phyloP scores from a whole-genome alignment of 2,888 invertebrate species.

The Lycophotia porphyrea region DNA sequence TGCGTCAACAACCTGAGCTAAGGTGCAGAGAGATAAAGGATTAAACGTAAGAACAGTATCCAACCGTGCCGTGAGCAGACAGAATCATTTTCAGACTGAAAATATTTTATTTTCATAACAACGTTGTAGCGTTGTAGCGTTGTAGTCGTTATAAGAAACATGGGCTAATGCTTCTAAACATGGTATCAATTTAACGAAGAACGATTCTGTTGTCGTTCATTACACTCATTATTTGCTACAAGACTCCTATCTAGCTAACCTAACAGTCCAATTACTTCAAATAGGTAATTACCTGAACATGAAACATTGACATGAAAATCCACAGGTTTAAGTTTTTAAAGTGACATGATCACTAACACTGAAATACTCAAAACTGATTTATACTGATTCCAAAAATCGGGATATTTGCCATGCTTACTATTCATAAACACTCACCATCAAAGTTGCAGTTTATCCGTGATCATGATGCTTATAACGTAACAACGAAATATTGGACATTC shows the following conservation, averaged over 20 bases:
- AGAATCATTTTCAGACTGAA: slow-evolving; percentile 1
- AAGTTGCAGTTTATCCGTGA: too few species aligned
- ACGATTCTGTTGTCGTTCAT: not conserved
- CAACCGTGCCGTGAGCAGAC: not conserved
- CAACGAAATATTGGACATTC: too few species aligned
- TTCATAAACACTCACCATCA: too few species aligned
- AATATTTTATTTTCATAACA: not conserved
- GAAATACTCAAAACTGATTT: too few species aligned
- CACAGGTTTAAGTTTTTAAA: not conserved
- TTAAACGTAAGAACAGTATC: not conserved
- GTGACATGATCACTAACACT: not conserved
- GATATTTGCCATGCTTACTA: too few species aligned
- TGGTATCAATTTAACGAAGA: not conserved
- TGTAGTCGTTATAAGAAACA: slow-evolving; percentile 4
- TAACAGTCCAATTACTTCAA: not conserved
- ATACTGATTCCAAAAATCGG: too few species aligned
- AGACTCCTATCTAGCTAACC: not conserved
- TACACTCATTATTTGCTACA: slow-evolving; percentile 22
- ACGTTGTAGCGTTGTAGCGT: not conserved
- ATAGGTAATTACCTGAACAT: not conserved
- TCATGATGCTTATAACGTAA: too few species aligned
- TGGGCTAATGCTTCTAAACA: not conserved
- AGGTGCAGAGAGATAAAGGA: slow-evolving; percentile 23
- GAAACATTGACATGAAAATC: too few species aligned
- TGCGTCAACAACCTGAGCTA: slow-evolving; percentile 31